phyloP scores from a whole-genome alignment of 2,888 invertebrate species.

The Torymus aiolomorphi region DNA sequence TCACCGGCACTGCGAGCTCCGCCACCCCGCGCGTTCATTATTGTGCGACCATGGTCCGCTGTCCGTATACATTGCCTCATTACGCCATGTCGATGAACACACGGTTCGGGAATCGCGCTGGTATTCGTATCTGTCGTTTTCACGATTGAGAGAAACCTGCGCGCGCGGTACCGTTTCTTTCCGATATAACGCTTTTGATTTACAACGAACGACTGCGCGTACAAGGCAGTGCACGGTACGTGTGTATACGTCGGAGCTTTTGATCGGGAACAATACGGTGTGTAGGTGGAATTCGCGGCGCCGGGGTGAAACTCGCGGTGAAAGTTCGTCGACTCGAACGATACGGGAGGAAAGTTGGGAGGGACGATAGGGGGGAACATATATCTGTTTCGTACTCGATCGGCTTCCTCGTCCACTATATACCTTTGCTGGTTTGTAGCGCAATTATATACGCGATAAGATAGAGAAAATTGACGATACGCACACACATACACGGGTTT shows the following conservation, averaged over 20 bases:
- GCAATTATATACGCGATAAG: constrained; percentile 36
- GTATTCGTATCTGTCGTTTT: too few species aligned
- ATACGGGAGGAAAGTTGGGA: constrained; percentile 19
- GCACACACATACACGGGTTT: constrained; percentile 33
- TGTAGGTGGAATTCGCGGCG: background rate
- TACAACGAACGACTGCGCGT: constrained; percentile 21
- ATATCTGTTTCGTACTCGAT: constrained; percentile 40
- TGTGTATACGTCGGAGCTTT: too few species aligned
- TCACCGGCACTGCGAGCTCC: constrained; percentile 20
- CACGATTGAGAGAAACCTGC: background rate
- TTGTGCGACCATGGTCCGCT: background rate
- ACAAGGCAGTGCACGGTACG: too few species aligned
- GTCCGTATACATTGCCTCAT: too few species aligned
- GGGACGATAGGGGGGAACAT: constrained; percentile 41
- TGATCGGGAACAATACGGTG: too few species aligned
- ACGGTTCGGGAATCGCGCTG: too few species aligned
- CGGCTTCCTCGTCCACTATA: constrained; percentile 45
- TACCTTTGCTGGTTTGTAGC: constrained; percentile 49
- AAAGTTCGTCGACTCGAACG: constrained; percentile 6
- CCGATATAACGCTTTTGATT: background rate
- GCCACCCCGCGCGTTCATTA: constrained; percentile 1
- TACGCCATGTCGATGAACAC: too few species aligned
- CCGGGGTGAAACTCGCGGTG: background rate
- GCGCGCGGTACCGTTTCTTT: background rate
- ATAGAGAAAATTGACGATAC: constrained; percentile 35